Percentiles rank a stretch among this genome's conserved stretches.
Evolutionary conservation across 2,797 vertebrate genomes (phyloP).

Genomic region (Sebastes cheni): DNA sequence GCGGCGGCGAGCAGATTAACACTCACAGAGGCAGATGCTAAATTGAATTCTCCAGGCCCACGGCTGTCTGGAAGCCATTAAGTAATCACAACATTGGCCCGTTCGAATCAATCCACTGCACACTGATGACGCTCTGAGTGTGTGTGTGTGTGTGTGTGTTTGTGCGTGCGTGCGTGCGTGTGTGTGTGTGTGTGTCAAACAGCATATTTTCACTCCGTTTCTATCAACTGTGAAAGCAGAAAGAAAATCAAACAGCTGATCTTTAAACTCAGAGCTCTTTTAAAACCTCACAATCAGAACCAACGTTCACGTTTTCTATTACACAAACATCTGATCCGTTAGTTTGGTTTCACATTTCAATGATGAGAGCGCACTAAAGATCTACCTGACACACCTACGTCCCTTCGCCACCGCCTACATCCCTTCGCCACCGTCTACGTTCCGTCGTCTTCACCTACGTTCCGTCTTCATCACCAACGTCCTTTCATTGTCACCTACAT

Average conservation of each 20-base stretch:
- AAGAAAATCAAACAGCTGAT: conserved; percentile 28
- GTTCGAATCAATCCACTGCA: conserved; percentile 87
- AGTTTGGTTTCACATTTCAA: too few relatives aligned
- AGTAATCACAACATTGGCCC: conserved; percentile 91
- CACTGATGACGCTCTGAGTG: background rate
- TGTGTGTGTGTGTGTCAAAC: background rate
- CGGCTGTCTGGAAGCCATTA: conserved; percentile 92
- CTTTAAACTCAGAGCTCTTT: background rate
- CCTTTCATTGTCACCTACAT: too few relatives aligned
- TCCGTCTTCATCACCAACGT: too few relatives aligned
- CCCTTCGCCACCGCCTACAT: too few relatives aligned
- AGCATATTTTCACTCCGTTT: conserved; percentile 55
- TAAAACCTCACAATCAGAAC: too few relatives aligned
- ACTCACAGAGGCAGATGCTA: conserved; percentile 89
- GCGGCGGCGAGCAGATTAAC: conserved; percentile 90
- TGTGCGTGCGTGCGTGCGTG: background rate
- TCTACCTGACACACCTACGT: too few relatives aligned
- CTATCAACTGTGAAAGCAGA: conserved; percentile 81
- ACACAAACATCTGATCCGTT: too few relatives aligned
- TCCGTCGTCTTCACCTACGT: too few relatives aligned
- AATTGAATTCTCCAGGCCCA: conserved; percentile 91
- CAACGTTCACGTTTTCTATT: too few relatives aligned
- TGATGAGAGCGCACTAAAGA: too few relatives aligned
- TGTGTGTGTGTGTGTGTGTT: background rate
- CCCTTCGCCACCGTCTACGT: too few relatives aligned